A percentile compares a stretch with the other conserved stretches of the same genome.
phyloP scores from a whole-genome alignment of 1,140 invertebrate species.

The Andrena cerasifolii region DNA sequence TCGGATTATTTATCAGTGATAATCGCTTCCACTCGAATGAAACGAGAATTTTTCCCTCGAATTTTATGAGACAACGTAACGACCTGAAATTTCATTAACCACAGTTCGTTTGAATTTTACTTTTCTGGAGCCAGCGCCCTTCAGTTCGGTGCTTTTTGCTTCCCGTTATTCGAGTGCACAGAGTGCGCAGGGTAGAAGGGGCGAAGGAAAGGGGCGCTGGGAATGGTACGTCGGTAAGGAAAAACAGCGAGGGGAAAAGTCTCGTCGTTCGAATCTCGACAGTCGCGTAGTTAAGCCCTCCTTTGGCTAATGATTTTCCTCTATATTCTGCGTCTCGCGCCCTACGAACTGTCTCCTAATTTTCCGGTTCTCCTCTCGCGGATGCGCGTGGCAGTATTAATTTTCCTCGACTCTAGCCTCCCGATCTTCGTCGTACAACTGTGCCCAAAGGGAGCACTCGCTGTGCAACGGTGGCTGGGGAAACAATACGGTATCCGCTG shows the following conservation, averaged over 20 bases:
- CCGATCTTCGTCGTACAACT: neutral
- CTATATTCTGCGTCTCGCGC: slow-evolving; percentile 11
- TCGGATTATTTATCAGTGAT: too few species aligned
- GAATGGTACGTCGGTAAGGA: neutral
- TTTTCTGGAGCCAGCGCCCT: too few species aligned
- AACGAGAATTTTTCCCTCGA: too few species aligned
- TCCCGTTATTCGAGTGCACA: too few species aligned
- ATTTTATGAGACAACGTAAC: too few species aligned
- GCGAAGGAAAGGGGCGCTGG: neutral
- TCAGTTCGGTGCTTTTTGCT: too few species aligned
- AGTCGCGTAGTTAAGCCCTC: slow-evolving; percentile 9
- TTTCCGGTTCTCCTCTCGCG: neutral
- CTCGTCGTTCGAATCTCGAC: neutral
- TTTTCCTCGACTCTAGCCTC: neutral
- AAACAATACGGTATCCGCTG: neutral
- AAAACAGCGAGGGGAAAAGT: too few species aligned
- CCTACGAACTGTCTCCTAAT: slow-evolving; percentile 3
- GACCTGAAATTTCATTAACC: too few species aligned
- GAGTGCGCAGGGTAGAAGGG: neutral
- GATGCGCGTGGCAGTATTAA: neutral
- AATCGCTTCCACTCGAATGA: too few species aligned
- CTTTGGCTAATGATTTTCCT: slow-evolving; percentile 28
- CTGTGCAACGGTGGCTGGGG: neutral
- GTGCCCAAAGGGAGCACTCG: neutral
- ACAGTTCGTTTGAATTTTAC: too few species aligned